Base-by-base conservation (phyloP, 2,797 vertebrate species). In the Chaetophractus vellerosus region DNA sequence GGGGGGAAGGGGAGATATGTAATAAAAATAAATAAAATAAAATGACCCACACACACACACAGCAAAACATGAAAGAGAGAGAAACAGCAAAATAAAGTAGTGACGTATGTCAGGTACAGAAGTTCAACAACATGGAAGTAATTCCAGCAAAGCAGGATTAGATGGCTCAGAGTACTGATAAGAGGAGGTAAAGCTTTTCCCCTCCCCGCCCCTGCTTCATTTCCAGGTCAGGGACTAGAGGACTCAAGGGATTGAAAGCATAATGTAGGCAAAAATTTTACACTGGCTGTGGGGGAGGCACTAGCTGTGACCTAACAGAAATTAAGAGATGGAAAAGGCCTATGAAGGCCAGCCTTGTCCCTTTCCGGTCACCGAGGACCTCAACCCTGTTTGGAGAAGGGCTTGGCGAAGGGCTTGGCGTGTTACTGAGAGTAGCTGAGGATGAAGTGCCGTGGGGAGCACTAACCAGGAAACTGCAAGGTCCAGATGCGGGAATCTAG, bases 181-280 rank as follows among this genome's bases (percentile, higher is more conserved):
- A 75, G 1, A 95, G 87, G 93, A 97, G 93, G 79, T 52, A 75
- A 96, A 90, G 52, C 95, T 71, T 75, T 97, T 95, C 92, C 94
- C 93, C 96, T 93, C 89, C 92, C 93, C 88, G 90, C 96, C 88
- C 83, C 88, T 36, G 89, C 74, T 88, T 94, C 96, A 88, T 80
- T 64, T 92, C 96, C 95, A 96, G 96, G 96, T 95, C 94, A 90
- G 94, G 78, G 94, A 84, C 94, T 69, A 83, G 92, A 84, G 71
- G 91, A 94, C 88, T 93, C 96, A 85, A 88, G 69, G 92, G 94
- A 72, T 81, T 94, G 92, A 85, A 97, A 85, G 74, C 91, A 91
- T 15, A 89, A 85, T 38, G 71, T 38, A 93, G 94, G 93, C 88
- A 11, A 68, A 88, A 95, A 63, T n/a, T 89, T 91, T 94, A 90